Conservation (phyloP, 53 echinoderm and acorn worm species). For the Arbacia lixula region DNA sequence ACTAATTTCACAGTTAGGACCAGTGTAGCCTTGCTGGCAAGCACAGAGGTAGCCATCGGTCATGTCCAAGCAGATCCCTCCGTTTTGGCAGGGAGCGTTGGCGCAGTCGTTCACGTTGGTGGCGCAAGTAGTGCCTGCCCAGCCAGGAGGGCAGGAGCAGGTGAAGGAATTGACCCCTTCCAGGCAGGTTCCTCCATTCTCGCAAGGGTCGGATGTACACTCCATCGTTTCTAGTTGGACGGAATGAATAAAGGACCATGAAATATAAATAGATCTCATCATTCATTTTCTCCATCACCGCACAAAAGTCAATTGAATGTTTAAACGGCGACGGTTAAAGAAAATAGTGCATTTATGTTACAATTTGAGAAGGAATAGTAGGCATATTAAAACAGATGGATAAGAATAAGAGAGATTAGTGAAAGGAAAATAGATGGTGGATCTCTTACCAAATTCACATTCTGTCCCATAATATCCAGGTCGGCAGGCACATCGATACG, state of each 20-base stretch:
- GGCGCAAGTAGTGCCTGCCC: slow-evolving; percentile 53
- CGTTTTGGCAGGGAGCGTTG: slow-evolving; percentile 56
- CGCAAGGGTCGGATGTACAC: slow-evolving; percentile 50
- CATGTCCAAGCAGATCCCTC: slow-evolving; percentile 67
- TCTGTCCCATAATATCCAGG: slow-evolving; percentile 56
- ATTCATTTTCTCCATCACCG: too few relatives aligned
- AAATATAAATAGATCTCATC: too few relatives aligned
- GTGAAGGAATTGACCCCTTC: slow-evolving; percentile 56
- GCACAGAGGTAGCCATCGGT: slow-evolving; percentile 61
- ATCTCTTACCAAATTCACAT: slow-evolving; percentile 66
- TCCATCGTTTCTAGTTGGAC: too few relatives aligned
- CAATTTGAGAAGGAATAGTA: not conserved
- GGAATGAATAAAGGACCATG: too few relatives aligned
- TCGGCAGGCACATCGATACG: slow-evolving; percentile 57
- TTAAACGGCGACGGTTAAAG: too few relatives aligned
- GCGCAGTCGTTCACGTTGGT: slow-evolving; percentile 63
- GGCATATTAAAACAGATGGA: not conserved
- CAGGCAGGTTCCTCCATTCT: slow-evolving; percentile 63
- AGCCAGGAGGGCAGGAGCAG: slow-evolving; percentile 62
- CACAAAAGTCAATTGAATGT: too few relatives aligned
- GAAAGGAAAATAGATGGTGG: not conserved
- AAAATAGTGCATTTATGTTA: too few relatives aligned
- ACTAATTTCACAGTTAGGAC: slow-evolving; percentile 68
- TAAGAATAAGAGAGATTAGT: not conserved
- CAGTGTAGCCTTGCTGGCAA: slow-evolving; percentile 65